Percentiles rank a stretch among this genome's conserved stretches.
These are phyloP conservation scores for Acutogordius australiensis DNA, from an alignment of 2,888 invertebrate species.

Conservation along the genomic window DNA sequence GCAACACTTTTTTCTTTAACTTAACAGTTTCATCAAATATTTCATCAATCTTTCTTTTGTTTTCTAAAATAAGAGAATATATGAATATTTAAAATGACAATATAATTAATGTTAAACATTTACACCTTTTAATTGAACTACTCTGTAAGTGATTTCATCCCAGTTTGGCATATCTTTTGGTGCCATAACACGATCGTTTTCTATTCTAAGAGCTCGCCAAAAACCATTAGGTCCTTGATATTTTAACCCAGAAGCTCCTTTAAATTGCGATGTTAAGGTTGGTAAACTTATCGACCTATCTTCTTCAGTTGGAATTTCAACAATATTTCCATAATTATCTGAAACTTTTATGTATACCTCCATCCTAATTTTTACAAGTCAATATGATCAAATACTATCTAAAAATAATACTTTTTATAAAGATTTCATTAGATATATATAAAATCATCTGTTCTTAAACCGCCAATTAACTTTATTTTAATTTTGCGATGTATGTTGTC, in stretches of 20 bases:
- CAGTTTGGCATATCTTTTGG: neutral
- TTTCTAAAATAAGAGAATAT: neutral
- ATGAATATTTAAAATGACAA: neutral
- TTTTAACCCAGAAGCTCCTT: constrained; percentile 82
- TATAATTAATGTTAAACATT: no score
- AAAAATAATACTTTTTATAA: no score
- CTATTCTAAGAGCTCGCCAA: constrained; percentile 5
- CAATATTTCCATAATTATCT: constrained; percentile 30
- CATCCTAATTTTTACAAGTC: no score
- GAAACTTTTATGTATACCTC: neutral
- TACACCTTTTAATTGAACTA: constrained; percentile 2
- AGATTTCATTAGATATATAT: no score
- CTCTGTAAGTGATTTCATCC: neutral
- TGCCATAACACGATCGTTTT: neutral
- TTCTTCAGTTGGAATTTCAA: constrained; percentile 72
- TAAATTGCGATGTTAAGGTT: constrained; percentile 83
- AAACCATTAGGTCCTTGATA: constrained; percentile 44
- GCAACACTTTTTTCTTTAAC: neutral
- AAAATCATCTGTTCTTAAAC: no score
- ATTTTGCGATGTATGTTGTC: no score
- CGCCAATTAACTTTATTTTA: no score
- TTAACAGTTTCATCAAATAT: neutral
- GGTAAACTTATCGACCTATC: constrained; percentile 65
- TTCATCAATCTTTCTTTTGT: constrained; percentile 9
- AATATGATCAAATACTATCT: no score